phyloP scores from a whole-genome alignment of 2,113 vertebrate species.

The Daboia siamensis region DNA sequence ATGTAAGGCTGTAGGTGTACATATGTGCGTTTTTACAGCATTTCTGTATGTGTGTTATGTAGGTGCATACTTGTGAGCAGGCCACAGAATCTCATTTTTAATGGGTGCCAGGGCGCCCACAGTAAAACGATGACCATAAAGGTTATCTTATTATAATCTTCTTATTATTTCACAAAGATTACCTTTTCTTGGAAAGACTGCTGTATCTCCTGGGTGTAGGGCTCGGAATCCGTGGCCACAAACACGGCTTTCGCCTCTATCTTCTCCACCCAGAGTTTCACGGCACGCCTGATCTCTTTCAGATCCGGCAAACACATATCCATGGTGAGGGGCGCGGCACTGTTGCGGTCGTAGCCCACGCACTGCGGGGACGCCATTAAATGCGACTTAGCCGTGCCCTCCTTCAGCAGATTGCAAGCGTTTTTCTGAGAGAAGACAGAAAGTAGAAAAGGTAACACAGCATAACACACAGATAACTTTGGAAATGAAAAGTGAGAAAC shows the following conservation, averaged over 20 bases:
- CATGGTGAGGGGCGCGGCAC: conserved; percentile 77
- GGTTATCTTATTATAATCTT: too few species aligned
- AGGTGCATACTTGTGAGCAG: too few species aligned
- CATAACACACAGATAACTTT: too few species aligned
- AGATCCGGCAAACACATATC: conserved; percentile 92
- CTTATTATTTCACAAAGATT: not conserved
- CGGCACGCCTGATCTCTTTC: conserved; percentile 80
- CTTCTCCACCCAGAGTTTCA: conserved; percentile 82
- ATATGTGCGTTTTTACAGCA: too few species aligned
- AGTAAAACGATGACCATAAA: too few species aligned
- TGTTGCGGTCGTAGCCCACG: conserved; percentile 84
- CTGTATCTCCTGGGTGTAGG: conserved; percentile 80
- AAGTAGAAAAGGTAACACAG: fast-evolving
- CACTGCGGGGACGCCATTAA: conserved; percentile 98
- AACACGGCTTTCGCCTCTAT: conserved; percentile 79
- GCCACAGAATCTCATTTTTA: too few species aligned
- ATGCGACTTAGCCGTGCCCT: conserved; percentile 80
- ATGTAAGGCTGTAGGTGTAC: too few species aligned
- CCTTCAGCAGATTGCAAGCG: conserved; percentile 86
- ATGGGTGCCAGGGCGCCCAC: too few species aligned
- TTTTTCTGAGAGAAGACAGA: conserved; percentile 75
- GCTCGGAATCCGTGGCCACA: conserved; percentile 89
- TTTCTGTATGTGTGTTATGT: too few species aligned
- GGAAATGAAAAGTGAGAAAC: too few species aligned
- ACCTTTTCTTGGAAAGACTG: conserved; percentile 84